Evolutionary conservation across 2,797 vertebrate genomes (phyloP), one percentile per base, ranked within the genome.

Genomic region (Sebastes itinus): DNA sequence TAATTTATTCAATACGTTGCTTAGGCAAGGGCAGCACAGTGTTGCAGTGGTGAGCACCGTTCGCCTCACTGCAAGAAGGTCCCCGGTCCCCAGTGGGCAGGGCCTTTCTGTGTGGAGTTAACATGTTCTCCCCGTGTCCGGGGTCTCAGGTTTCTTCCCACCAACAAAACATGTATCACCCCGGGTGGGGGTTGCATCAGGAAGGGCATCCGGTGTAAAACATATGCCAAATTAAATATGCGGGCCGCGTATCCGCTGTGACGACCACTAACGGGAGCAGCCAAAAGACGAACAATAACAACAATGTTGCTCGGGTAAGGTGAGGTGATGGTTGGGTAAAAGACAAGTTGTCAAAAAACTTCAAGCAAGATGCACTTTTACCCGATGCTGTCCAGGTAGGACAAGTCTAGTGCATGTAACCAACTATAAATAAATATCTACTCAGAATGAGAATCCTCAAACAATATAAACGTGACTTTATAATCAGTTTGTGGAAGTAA

Each of bases 401-500:
- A 72, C 20, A 67, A 18, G n/a, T 52, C 33, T 6, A 56, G 12
- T 20, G 9, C 27, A 56, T 58, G 16, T 23, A 61, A 22, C 12
- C 22, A 74, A 20, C 22, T 23, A 10, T 46, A 70, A 25, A n/a
- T 25, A 33, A 66, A 59, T 32, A 5, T 63, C 2, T 13, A 60
- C 33, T 67, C 3, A 56, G 58, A 67, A 35, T n/a, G 5, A 71
- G 20, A 69, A 63, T 65, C 23, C 1, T 49, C 4, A 65, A 75
- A 63, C 3, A 78, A 62, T 9, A 22, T 30, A 6, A 64, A 62
- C 10, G 69, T 20, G 74, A 78, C 46, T 81, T 55, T 5, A 78
- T 54, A 46, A 67, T 72, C 46, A 28, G 30, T 63, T 64, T 72
- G 16, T 65, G 55, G 7, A 77, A 74, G 67, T 55, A 6, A 78